phyloP scores from a whole-genome alignment of 2,888 invertebrate genomes.

The Diaprepes abbreviatus region DNA sequence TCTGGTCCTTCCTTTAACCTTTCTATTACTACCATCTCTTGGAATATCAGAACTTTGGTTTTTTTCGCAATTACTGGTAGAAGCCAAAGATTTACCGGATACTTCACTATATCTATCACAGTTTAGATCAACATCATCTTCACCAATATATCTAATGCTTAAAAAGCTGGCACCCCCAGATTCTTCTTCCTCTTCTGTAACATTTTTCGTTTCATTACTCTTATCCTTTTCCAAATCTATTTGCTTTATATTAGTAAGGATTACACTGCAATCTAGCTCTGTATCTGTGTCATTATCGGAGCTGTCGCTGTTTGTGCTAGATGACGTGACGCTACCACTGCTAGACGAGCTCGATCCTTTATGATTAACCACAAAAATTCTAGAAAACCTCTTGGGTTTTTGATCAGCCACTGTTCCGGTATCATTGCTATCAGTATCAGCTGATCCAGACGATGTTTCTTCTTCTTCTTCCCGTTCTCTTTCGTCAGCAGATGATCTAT shows the following conservation, averaged over 20 bases:
- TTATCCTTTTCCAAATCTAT: constrained; percentile 50
- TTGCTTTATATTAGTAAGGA: constrained; percentile 63
- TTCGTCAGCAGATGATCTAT: constrained; percentile 54
- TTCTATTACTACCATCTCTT: not conserved
- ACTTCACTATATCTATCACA: constrained; percentile 5
- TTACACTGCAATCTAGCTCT: constrained; percentile 69
- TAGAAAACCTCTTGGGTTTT: constrained; percentile 73
- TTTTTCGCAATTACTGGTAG: constrained; percentile 5
- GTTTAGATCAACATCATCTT: constrained; percentile 19
- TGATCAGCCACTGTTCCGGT: constrained; percentile 72
- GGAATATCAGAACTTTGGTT: not conserved
- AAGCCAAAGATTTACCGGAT: not conserved
- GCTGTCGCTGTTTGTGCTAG: constrained; percentile 73
- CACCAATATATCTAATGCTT: constrained; percentile 36
- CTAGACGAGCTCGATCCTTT: constrained; percentile 71
- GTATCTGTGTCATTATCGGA: constrained; percentile 76
- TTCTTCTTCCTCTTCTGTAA: constrained; percentile 20
- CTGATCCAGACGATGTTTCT: constrained; percentile 46
- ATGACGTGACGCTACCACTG: constrained; percentile 64
- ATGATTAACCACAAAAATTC: constrained; percentile 79
- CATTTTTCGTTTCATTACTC: too few relatives aligned
- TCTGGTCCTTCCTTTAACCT: constrained; percentile 9
- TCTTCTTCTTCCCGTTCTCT: constrained; percentile 57
- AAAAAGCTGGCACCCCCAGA: constrained; percentile 34
- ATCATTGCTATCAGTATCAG: constrained; percentile 69